Percentiles rank a stretch among this genome's conserved stretches.
These are phyloP conservation scores for Pangasius sanitwongsei DNA, from an alignment of 2,797 vertebrate genomes.

Conservation along the genomic window DNA sequence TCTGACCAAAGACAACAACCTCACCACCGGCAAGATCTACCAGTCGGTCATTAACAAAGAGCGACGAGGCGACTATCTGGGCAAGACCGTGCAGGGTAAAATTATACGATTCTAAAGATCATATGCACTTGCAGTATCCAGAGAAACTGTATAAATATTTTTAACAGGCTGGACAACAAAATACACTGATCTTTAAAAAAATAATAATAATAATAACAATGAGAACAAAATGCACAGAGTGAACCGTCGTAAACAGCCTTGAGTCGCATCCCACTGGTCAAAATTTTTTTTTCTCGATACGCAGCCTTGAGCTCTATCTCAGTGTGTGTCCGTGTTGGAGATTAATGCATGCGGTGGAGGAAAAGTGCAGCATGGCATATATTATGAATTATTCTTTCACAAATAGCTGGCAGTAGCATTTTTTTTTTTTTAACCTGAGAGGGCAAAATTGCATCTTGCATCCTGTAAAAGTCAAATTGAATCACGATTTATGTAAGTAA, in stretches of 20 bases:
- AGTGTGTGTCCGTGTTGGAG: background rate
- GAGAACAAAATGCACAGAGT: background rate
- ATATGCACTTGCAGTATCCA: background rate
- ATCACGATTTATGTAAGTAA: background rate
- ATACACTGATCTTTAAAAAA: too few species aligned
- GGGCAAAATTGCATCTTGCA: background rate
- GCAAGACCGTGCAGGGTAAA: conserved; percentile 95
- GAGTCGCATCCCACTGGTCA: background rate
- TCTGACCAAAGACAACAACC: conserved; percentile 93
- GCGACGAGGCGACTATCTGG: conserved; percentile 92
- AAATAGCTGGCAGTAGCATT: background rate
- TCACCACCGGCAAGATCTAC: conserved; percentile 96
- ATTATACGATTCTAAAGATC: background rate
- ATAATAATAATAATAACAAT: too few species aligned
- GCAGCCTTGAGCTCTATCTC: background rate
- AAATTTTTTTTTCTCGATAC: background rate
- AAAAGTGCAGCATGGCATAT: background rate
- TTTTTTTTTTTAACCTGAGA: background rate
- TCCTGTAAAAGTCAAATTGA: background rate
- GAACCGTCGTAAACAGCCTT: background rate
- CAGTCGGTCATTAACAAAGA: conserved; percentile 98
- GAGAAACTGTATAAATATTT: background rate
- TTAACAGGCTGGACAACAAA: background rate
- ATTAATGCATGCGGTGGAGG: background rate
- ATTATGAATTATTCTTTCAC: background rate